phyloP scores from a whole-genome alignment of 2,113 vertebrate genomes.

The Macroglossus sobrinus region DNA sequence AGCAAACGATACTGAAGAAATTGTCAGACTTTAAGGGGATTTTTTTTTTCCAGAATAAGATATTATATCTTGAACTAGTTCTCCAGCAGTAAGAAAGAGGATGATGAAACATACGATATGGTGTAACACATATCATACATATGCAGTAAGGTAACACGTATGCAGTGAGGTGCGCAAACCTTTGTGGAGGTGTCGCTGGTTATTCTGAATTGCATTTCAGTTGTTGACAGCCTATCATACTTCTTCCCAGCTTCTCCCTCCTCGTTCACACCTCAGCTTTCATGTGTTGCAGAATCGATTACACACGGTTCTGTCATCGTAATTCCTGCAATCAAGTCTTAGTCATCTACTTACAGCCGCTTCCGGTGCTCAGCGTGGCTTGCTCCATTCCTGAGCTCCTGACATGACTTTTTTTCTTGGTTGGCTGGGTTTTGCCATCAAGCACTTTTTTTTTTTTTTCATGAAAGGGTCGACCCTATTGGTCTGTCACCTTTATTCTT shows the following conservation, averaged over 20 bases:
- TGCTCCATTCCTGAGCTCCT: background rate
- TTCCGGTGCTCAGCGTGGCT: background rate
- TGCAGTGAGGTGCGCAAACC: background rate
- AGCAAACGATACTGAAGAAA: background rate
- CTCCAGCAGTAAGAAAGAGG: background rate
- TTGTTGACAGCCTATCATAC: background rate
- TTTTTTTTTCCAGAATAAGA: background rate
- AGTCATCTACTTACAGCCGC: fast-evolving
- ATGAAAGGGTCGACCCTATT: background rate
- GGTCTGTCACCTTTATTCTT: background rate
- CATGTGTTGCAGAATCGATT: background rate
- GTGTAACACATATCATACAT: background rate
- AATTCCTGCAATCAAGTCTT: background rate
- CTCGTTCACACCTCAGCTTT: too few species aligned
- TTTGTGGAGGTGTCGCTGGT: background rate
- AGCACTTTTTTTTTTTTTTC: background rate
- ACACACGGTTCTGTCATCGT: background rate
- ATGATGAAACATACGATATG: background rate
- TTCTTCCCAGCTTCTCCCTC: background rate
- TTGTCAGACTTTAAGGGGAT: background rate
- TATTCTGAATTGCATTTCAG: background rate
- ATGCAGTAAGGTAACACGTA: background rate
- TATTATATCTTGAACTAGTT: background rate
- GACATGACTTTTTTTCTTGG: background rate
- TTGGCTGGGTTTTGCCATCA: background rate